Base-by-base conservation (phyloP, 2,797 vertebrate genomes). In the Sebastes minor region DNA sequence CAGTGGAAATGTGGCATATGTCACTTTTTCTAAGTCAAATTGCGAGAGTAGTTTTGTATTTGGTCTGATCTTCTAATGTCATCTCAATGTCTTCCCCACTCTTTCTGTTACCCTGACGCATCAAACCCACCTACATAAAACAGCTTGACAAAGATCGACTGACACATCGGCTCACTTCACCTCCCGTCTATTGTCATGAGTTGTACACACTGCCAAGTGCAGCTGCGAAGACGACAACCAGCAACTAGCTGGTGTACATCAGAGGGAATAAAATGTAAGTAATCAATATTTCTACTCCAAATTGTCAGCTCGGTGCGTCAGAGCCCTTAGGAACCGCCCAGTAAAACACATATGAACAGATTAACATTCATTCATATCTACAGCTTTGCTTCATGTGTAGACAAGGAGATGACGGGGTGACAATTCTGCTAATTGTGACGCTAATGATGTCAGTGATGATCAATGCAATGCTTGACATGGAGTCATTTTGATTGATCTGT, bases 381-480 rank as follows among this genome's bases (percentile, higher is more conserved):
- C 38, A 71, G 25, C 11, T 33, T 63, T 70, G 18, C 55, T 64
- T 57, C 20, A 22, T 27, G 8, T 32, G 10, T 8, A 46, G 18
- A 75, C 23, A 23, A 60, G 4, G 30, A 32, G n/a, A 25, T 27
- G 30, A 73, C 18, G 6, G 4, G 4, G 6, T 68, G 22, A 56
- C 3, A 76, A 2, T 28, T 53, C 16, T 49, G 28, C 27, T 64
- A 27, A 67, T 38, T 38, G 13, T 14, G 66, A 61, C 5, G 2
- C 13, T 64, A 71, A 71, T 71, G 14, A 67, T 72, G 49, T 71
- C 63, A 65, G 28, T 76, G 13, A 71, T 73, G 35, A 16, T 60
- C 32, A 25, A 10, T 23, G 8, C 14, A 30, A 16, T 62, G 35
- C 25, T 35, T 67, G 13, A 67, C 16, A n/a, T 35, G 38, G 13